Base-by-base conservation (phyloP, 2,888 invertebrate genomes). In the Pollenia labialis region DNA sequence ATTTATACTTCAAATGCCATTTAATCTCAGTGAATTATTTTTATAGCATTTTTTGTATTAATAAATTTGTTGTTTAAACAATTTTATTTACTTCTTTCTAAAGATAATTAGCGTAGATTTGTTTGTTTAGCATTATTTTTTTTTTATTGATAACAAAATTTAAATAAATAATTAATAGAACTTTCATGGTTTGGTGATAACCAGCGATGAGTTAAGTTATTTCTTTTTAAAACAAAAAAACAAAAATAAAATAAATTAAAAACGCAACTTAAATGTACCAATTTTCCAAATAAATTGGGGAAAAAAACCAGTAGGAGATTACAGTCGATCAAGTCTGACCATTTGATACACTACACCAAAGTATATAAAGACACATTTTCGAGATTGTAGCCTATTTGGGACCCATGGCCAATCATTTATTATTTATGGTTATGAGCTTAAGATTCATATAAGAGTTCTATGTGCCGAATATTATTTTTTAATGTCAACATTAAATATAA, bases 91-190 rank as follows among this genome's bases (percentile, higher is more conserved):
- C 46, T 80, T 48, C 44, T 44, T 80, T 71, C 50, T 52, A n/a
- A 1, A 50, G 16, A 69, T 69, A 79, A 69, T 69, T 79, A 79
- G 58, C 60, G 11, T 68, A 44, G n/a, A 44, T n/a, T 69, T 80
- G 58, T 69, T 58, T 48, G 68, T 68, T 76, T 62, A 62, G 32
- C n/a, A 52, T 64, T 64, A 32, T 12, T 66, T 23, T 64, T 18
- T 54, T n/a, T 83, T 46, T 32, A 18, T 12, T 60, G 14, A 32
- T 64, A 66, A 71, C 66, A 64, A 71, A 46, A 18, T 66, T 18
- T 64, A 14, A 23, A 60, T 48, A 75, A 66, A 64, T 66, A 66
- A 77, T 66, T 77, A 66, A 77, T 56, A 12, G 56, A 77, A 56
- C 10, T 56, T 56, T 44, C 52, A 64, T 18, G 50, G 14, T 44